A percentile compares a stretch with the other conserved stretches of the same genome.
These are phyloP conservation scores for Boloria selene DNA, from an alignment of 2,888 invertebrate genomes.

Conservation along the genomic window DNA sequence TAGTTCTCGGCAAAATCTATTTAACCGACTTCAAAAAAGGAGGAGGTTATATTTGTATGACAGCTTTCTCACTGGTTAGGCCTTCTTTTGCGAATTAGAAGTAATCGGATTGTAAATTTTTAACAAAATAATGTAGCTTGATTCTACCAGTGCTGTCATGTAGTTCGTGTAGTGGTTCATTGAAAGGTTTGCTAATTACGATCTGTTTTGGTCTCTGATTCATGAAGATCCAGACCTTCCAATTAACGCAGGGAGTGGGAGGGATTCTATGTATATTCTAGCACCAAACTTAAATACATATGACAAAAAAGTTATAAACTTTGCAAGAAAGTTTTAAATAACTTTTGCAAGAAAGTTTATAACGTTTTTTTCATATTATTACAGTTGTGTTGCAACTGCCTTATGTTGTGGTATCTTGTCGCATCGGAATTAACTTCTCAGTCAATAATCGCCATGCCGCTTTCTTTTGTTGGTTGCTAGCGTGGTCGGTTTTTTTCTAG, in stretches of 20 bases:
- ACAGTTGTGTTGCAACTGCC: slow-evolving; percentile 28
- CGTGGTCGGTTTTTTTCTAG: slow-evolving; percentile 30
- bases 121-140: slow-evolving; percentile 38
- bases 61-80: slow-evolving; percentile 7
- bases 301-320: slow-evolving; percentile 1
- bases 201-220: slow-evolving; percentile 27
- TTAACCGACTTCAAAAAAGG: too few species aligned
- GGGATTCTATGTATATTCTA: too few species aligned
- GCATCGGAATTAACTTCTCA: slow-evolving; percentile 28
- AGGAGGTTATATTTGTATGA: too few species aligned
- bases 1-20: slow-evolving; percentile 20
- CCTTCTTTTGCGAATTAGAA: slow-evolving; percentile 29
- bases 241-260: slow-evolving; percentile 36
- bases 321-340: too few species aligned
- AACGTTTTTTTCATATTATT: slow-evolving; percentile 33
- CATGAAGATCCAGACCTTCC: slow-evolving; percentile 24
- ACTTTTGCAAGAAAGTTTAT: slow-evolving; percentile 23
- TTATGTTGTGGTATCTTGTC: slow-evolving; percentile 13
- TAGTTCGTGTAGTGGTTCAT: slow-evolving; percentile 31
- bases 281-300: too few species aligned
- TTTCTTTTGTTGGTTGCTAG: slow-evolving; percentile 28
- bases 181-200: slow-evolving; percentile 25
- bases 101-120: slow-evolving; percentile 35
- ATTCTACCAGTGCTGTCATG: slow-evolving; percentile 35
- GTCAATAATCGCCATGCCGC: slow-evolving; percentile 18